Percentiles rank a stretch among this genome's conserved stretches.
Conservation (phyloP, 2,888 invertebrate species). For the Pseudococcus longispinus region DNA sequence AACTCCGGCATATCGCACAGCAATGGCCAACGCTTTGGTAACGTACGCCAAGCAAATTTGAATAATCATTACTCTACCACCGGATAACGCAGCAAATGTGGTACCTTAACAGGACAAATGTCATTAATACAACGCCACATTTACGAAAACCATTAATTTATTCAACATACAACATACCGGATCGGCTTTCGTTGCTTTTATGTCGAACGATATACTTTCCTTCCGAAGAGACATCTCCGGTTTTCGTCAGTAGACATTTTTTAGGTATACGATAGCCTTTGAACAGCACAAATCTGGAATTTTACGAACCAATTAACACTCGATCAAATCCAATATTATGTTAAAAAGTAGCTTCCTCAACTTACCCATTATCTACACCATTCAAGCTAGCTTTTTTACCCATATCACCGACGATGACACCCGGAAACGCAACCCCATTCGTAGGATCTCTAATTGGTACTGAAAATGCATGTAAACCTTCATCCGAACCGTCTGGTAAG, state of each 20-base stretch:
- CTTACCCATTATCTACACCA: constrained; percentile 90
- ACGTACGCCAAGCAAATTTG: constrained; percentile 66
- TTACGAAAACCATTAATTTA: not conserved
- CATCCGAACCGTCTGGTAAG: constrained; percentile 77
- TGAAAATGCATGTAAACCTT: constrained; percentile 89
- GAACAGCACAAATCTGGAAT: constrained; percentile 80
- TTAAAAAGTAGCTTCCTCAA: not conserved
- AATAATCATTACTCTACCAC: constrained; percentile 80
- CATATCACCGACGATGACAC: constrained; percentile 87
- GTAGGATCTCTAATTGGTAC: constrained; percentile 81
- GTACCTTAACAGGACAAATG: constrained; percentile 66
- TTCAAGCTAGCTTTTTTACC: constrained; percentile 91
- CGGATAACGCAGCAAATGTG: constrained; percentile 84
- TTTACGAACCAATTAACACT: constrained; percentile 52
- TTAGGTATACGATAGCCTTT: constrained; percentile 86
- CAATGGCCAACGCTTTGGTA: constrained; percentile 76
- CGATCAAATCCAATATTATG: not conserved
- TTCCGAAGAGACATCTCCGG: constrained; percentile 86
- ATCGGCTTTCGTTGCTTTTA: constrained; percentile 83
- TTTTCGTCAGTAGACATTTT: constrained; percentile 83
- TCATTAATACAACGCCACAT: not conserved
- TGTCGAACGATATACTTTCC: constrained; percentile 90
- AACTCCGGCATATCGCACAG: constrained; percentile 80
- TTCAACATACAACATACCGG: constrained; percentile 66
- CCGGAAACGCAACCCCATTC: constrained; percentile 76